Conservation (phyloP, 1,140 invertebrate species). For the Ctenoplectra terminalis region DNA sequence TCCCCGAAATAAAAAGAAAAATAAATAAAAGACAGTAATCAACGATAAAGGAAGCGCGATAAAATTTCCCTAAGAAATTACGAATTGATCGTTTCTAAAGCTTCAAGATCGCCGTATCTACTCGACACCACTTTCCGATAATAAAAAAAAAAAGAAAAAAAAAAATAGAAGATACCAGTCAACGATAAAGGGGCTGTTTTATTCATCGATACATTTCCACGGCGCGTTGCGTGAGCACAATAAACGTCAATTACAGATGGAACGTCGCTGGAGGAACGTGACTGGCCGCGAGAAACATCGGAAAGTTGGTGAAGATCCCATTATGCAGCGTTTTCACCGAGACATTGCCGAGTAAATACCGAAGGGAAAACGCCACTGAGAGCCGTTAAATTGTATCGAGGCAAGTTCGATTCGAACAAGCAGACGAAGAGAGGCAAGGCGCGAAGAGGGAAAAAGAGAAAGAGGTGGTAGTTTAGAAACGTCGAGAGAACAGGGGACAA, state of each 20-base stretch:
- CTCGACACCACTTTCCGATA: too few relatives aligned
- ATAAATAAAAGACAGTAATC: too few relatives aligned
- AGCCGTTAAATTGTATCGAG: slow-evolving; percentile 75
- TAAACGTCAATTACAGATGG: slow-evolving; percentile 51
- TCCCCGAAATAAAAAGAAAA: too few relatives aligned
- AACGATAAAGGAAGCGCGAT: too few relatives aligned
- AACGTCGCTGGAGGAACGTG: slow-evolving; percentile 43
- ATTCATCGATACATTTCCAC: slow-evolving; percentile 34
- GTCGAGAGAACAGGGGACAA: slow-evolving; percentile 51
- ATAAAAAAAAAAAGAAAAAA: too few relatives aligned
- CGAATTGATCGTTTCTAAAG: too few relatives aligned
- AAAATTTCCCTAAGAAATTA: too few relatives aligned
- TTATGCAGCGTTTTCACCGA: slow-evolving; percentile 50
- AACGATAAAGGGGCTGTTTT: background rate
- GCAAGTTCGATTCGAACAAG: slow-evolving; percentile 62
- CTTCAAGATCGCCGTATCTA: too few relatives aligned
- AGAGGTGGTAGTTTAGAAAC: background rate
- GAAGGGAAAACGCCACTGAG: slow-evolving; percentile 56
- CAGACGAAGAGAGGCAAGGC: background rate
- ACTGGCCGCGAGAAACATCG: slow-evolving; percentile 6
- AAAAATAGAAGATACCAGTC: too few relatives aligned
- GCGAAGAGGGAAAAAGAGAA: background rate
- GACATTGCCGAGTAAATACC: slow-evolving; percentile 65
- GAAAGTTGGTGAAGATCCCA: slow-evolving; percentile 58
- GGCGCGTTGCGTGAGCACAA: slow-evolving; percentile 24